Evolutionary conservation across 2,888 invertebrate species (phyloP).

Genomic region (Nemotelus pantherinus): DNA sequence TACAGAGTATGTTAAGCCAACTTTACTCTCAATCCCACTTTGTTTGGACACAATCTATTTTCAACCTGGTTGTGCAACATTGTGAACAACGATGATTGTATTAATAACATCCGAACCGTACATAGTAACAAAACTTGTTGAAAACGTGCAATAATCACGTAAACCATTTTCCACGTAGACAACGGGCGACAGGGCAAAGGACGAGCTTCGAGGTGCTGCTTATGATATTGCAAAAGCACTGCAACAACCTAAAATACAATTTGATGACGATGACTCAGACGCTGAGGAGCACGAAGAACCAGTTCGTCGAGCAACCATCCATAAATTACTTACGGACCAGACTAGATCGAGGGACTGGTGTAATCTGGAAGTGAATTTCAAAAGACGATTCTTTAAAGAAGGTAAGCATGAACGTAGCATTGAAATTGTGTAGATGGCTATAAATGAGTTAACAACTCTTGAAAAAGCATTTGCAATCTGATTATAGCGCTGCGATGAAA

Average conservation of each 20-base stretch:
- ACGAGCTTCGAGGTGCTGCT: slow-evolving; percentile 69
- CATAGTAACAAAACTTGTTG: too few species aligned
- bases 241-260: slow-evolving; percentile 64
- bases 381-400: slow-evolving; percentile 59
- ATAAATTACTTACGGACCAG: slow-evolving; percentile 58
- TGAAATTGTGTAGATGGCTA: too few species aligned
- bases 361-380: slow-evolving; percentile 63
- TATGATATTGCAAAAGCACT: slow-evolving; percentile 70
- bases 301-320: slow-evolving; percentile 60
- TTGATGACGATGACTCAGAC: slow-evolving; percentile 60
- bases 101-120: too few species aligned
- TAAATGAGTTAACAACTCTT: too few species aligned
- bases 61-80: too few species aligned
- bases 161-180: slow-evolving; percentile 6
- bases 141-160: too few species aligned
- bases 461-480: too few species aligned
- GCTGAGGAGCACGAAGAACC: slow-evolving; percentile 54
- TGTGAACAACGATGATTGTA: too few species aligned
- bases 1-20: too few species aligned
- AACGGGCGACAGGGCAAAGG: slow-evolving; percentile 59
- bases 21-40: too few species aligned
- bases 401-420: slow-evolving; percentile 50
- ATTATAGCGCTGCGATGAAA: too few species aligned
- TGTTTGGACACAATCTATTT: too few species aligned
- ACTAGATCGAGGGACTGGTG: slow-evolving; percentile 55